These are phyloP conservation scores for Cricetomys ansorgei DNA, from an alignment of 2,113 vertebrate genomes.

Conservation along the genomic window DNA sequence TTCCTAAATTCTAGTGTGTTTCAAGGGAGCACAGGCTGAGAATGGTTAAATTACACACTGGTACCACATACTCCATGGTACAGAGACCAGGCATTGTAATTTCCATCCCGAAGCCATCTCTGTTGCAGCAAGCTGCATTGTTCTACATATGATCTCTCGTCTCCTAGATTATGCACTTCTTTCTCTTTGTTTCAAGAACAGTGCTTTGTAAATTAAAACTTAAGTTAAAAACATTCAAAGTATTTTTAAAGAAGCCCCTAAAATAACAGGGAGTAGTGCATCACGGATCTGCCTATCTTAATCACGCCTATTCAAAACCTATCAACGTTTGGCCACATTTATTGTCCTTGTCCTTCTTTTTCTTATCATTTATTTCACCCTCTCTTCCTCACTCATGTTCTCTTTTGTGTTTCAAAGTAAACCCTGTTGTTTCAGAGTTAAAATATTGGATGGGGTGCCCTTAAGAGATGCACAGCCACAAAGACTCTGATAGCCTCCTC, in stretches of 20 bases:
- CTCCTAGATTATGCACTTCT: background rate
- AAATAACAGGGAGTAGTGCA: background rate
- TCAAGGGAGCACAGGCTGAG: background rate
- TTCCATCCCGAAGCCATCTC: background rate
- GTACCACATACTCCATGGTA: background rate
- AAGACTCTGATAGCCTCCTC: background rate
- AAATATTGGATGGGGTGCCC: no score
- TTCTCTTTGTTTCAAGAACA: background rate
- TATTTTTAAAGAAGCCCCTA: background rate
- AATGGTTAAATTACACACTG: background rate
- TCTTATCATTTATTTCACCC: fast-evolving
- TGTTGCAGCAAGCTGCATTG: background rate
- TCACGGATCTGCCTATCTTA: background rate
- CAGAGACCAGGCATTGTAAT: background rate
- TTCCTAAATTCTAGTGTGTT: background rate
- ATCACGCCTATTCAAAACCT: background rate
- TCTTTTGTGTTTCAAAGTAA: background rate
- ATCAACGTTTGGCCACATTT: background rate
- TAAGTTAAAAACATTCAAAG: background rate
- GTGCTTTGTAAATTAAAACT: background rate
- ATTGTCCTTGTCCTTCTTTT: fast-evolving
- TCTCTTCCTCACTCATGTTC: fast-evolving
- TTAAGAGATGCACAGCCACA: background rate
- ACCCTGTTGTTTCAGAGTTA: background rate
- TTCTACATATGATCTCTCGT: background rate